Percentiles rank a stretch among this genome's conserved stretches.
phyloP scores from a whole-genome alignment of 30 jellyfish, hydroid and myxozoan genomes.

The Nemopilema nomurai region DNA sequence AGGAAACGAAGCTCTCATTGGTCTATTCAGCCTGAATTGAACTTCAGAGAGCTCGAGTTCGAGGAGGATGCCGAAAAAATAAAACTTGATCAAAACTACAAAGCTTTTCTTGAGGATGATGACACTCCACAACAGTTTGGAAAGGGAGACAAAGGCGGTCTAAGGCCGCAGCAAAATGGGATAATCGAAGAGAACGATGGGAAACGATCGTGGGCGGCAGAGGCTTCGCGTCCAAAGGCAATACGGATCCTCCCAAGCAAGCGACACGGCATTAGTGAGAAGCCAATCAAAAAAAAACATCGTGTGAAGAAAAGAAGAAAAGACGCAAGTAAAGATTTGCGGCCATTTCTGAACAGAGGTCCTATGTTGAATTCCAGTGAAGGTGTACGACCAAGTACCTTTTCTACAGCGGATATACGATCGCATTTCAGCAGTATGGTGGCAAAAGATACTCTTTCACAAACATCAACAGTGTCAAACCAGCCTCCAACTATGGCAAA shows the following conservation, averaged over 20 bases:
- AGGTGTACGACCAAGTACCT: constrained; percentile 36
- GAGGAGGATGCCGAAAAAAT: constrained; percentile 94
- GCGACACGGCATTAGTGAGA: background rate
- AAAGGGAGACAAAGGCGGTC: background rate
- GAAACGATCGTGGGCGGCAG: constrained; percentile 1
- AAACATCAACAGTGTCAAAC: background rate
- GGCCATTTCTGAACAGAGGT: constrained; percentile 12
- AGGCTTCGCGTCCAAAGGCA: background rate
- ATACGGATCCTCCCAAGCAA: background rate
- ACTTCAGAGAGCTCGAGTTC: constrained; percentile 78
- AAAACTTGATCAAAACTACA: constrained; percentile 84
- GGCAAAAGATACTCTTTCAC: background rate
- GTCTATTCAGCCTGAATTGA: constrained; percentile 84
- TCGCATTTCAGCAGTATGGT: constrained; percentile 5
- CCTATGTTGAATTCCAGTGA: constrained; percentile 51
- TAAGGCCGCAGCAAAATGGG: background rate
- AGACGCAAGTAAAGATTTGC: background rate
- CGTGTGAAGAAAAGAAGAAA: background rate
- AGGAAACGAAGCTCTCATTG: constrained; percentile 86
- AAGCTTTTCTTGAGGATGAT: constrained; percentile 82
- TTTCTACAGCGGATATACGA: constrained; percentile 52
- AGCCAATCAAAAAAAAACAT: background rate
- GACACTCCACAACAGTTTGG: constrained; percentile 27
- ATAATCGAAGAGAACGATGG: background rate
- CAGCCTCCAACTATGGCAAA: background rate